These are phyloP conservation scores for Adrianichthys oophorus DNA, from an alignment of 2,797 vertebrate genomes.

Conservation along the genomic window DNA sequence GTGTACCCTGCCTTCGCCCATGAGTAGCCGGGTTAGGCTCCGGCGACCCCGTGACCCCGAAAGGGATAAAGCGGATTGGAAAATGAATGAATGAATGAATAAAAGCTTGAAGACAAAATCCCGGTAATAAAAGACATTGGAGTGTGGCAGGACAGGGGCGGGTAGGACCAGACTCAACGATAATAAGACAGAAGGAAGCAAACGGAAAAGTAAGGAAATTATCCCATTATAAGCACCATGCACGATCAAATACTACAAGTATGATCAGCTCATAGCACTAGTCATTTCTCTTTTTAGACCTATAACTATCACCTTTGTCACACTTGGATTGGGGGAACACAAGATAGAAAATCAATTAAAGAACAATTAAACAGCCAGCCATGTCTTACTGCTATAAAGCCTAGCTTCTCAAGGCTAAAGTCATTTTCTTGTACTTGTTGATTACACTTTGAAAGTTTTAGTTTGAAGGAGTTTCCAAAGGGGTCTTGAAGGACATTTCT, in stretches of 20 bases:
- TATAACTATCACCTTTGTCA: slow-evolving; percentile 62
- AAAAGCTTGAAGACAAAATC: slow-evolving; percentile 67
- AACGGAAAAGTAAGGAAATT: slow-evolving; percentile 43
- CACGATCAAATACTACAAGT: slow-evolving; percentile 11
- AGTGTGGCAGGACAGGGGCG: slow-evolving; percentile 51
- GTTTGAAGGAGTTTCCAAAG: slow-evolving; percentile 10
- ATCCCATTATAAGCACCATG: slow-evolving; percentile 68
- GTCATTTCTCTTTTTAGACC: slow-evolving; percentile 72
- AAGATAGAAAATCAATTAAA: no score
- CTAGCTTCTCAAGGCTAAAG: background rate
- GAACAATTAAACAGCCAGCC: background rate
- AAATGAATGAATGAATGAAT: no score
- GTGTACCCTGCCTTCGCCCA: no score
- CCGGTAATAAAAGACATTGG: slow-evolving; percentile 61
- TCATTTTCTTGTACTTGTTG: slow-evolving; percentile 1
- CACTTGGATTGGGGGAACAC: slow-evolving; percentile 14
- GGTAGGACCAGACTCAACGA: slow-evolving; percentile 24
- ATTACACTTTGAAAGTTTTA: slow-evolving; percentile 4
- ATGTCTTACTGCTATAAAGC: background rate
- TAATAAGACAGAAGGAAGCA: slow-evolving; percentile 21
- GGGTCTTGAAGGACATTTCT: background rate
- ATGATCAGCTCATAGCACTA: slow-evolving; percentile 58
- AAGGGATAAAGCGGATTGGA: no score
- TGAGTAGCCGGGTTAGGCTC: no score
- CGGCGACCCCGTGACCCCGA: no score